Evolutionary conservation across 2,888 invertebrate species (phyloP).

Genomic region (Acronicta alni): DNA sequence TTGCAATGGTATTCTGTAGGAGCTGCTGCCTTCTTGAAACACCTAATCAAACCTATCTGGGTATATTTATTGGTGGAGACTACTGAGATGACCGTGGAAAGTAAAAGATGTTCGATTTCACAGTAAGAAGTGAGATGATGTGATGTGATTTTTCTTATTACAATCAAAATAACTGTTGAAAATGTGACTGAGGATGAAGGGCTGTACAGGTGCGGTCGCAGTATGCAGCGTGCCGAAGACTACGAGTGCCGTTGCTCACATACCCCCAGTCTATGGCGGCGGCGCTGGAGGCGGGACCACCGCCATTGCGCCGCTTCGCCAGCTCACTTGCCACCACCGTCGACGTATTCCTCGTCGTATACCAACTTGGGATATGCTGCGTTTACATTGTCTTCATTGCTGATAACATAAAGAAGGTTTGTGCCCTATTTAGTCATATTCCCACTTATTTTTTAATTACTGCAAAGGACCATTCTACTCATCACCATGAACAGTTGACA

Average conservation of each 20-base stretch:
- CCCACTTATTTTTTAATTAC: too few relatives aligned
- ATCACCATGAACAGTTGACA: too few relatives aligned
- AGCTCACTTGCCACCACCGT: slow-evolving; percentile 90
- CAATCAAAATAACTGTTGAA: too few relatives aligned
- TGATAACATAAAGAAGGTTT: slow-evolving; percentile 93
- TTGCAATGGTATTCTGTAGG: too few relatives aligned
- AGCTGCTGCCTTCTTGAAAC: too few relatives aligned
- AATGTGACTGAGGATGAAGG: neutral
- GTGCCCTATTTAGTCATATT: neutral
- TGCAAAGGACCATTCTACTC: too few relatives aligned
- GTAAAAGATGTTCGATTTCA: too few relatives aligned
- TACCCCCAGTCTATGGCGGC: slow-evolving; percentile 96
- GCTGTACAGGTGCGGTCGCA: slow-evolving; percentile 83
- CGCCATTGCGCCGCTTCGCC: slow-evolving; percentile 90
- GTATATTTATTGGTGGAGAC: too few relatives aligned
- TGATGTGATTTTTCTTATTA: too few relatives aligned
- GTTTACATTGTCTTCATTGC: slow-evolving; percentile 98
- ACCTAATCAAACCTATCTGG: too few relatives aligned
- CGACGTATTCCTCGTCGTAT: slow-evolving; percentile 92
- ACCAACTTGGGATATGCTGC: slow-evolving; percentile 98
- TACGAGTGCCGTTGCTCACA: slow-evolving; percentile 92
- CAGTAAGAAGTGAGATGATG: too few relatives aligned
- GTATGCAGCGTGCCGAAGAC: slow-evolving; percentile 89
- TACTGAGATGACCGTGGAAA: too few relatives aligned
- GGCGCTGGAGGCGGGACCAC: slow-evolving; percentile 93